Percentiles rank a stretch among this genome's conserved stretches.
Conservation (phyloP, 2,113 vertebrate genomes). For the Microcebus griseorufus region DNA sequence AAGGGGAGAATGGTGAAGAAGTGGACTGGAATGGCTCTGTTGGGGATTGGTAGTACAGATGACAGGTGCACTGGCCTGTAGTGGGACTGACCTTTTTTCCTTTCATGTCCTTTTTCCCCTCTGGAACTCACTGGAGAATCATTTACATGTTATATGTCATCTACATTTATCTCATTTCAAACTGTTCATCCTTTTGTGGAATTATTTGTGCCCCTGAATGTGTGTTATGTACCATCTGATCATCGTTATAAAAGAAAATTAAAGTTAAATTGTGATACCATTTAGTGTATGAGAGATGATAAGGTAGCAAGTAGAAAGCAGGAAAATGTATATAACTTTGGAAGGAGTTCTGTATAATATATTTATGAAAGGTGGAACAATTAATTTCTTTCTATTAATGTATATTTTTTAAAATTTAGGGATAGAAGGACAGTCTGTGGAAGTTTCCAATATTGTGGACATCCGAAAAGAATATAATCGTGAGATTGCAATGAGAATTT, state of each 20-base stretch:
- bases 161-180: neutral
- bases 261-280: neutral
- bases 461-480: conserved; percentile 93
- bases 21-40: fast-evolving
- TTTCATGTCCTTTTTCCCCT: neutral
- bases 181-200: neutral
- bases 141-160: neutral
- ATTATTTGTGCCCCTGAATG: neutral
- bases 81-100: neutral
- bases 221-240: neutral
- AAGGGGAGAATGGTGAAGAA: neutral
- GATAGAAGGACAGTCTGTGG: conserved; percentile 90
- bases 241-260: neutral
- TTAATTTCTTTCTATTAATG: neutral
- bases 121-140: neutral
- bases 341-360: neutral
- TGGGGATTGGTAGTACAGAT: too few relatives aligned
- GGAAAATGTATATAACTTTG: neutral
- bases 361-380: neutral
- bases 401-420: conserved; percentile 82
- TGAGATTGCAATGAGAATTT: conserved; percentile 94
- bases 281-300: neutral
- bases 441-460: conserved; percentile 94
- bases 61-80: neutral
- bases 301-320: neutral